Percentiles rank a stretch among this genome's conserved stretches.
These are phyloP conservation scores for Akabosia matsudoensis DNA, from an alignment of 1,140 invertebrate genomes.

Conservation along the genomic window DNA sequence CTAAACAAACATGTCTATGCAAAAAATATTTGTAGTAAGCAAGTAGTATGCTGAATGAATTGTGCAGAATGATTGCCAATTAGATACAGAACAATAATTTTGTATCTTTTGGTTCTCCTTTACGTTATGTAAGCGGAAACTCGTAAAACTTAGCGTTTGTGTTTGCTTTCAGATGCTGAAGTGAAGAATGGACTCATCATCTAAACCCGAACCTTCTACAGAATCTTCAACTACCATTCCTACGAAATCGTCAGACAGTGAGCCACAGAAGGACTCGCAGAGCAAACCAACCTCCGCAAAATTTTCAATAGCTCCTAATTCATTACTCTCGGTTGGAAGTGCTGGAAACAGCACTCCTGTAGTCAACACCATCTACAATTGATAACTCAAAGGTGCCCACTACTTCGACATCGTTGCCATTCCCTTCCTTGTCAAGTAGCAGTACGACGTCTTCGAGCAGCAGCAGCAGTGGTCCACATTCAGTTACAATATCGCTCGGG, in stretches of 20 bases:
- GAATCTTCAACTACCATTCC: constrained; percentile 4
- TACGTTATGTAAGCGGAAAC: too few relatives aligned
- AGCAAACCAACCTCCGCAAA: not conserved
- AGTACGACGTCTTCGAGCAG: not conserved
- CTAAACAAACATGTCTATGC: too few relatives aligned
- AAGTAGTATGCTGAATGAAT: too few relatives aligned
- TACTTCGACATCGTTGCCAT: not conserved
- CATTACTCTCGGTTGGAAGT: not conserved
- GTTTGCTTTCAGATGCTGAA: constrained; percentile 18
- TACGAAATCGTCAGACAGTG: not conserved
- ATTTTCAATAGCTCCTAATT: not conserved
- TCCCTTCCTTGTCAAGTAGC: not conserved
- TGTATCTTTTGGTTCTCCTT: too few relatives aligned
- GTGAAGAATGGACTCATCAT: constrained; percentile 21
- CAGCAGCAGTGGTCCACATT: not conserved
- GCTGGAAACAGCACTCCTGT: not conserved
- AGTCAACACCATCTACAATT: not conserved
- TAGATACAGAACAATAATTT: too few relatives aligned
- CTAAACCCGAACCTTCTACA: constrained; percentile 14
- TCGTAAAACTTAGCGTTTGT: too few relatives aligned
- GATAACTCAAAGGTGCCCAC: not conserved
- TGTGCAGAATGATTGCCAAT: too few relatives aligned
- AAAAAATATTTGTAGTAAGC: too few relatives aligned
- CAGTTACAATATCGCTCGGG: not conserved
- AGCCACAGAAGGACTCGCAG: not conserved